Percentiles rank a stretch among this genome's conserved stretches.
Conservation (phyloP, 2,888 invertebrate genomes). For the Cacoxenus indagator region DNA sequence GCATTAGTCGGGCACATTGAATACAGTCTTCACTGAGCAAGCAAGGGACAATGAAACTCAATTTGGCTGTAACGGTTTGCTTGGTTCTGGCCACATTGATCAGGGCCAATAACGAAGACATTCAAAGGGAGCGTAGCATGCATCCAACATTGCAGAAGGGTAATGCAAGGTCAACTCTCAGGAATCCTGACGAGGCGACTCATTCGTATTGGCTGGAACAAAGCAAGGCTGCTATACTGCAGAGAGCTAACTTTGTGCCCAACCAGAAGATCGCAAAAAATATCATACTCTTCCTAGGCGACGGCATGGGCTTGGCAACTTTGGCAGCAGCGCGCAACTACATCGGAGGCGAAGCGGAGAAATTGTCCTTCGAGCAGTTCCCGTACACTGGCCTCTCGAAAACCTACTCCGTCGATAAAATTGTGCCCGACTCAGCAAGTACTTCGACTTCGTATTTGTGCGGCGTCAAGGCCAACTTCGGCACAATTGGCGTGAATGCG, state of each 20-base stretch:
- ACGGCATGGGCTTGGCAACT: constrained; percentile 89
- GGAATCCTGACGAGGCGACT: constrained; percentile 38
- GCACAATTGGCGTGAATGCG: constrained; percentile 82
- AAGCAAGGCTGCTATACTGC: constrained; percentile 48
- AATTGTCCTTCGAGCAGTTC: constrained; percentile 82
- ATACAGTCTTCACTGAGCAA: neutral
- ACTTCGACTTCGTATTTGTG: constrained; percentile 84
- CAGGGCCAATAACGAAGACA: neutral
- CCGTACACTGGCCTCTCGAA: constrained; percentile 81
- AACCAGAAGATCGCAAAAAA: constrained; percentile 77
- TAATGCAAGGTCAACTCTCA: neutral
- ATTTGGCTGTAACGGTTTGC: neutral
- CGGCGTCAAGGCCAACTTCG: constrained; percentile 84
- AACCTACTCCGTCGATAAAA: constrained; percentile 81
- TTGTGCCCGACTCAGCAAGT: constrained; percentile 87
- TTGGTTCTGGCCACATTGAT: neutral
- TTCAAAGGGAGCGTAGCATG: constrained; percentile 40
- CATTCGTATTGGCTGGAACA: constrained; percentile 54
- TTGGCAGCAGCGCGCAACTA: constrained; percentile 82
- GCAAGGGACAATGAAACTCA: neutral
- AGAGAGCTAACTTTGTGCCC: constrained; percentile 52
- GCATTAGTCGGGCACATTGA: neutral
- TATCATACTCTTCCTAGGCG: constrained; percentile 86
- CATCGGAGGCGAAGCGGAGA: constrained; percentile 81
- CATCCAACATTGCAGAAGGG: constrained; percentile 48